phyloP scores from a whole-genome alignment of 2,888 invertebrate species.

The Pachymerium ferrugineum region DNA sequence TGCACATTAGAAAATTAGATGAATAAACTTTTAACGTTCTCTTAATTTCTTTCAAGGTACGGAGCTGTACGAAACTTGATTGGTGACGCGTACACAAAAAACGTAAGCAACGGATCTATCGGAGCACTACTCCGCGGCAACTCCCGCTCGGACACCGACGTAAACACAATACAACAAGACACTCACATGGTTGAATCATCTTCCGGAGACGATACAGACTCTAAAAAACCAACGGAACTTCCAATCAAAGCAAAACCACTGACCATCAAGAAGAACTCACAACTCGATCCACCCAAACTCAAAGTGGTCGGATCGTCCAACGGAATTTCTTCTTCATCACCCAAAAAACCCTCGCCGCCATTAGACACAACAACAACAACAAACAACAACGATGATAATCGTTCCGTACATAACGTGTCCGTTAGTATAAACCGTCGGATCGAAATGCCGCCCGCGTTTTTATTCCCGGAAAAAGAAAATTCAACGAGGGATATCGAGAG shows the following conservation, averaged over 20 bases:
- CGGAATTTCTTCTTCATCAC: background rate
- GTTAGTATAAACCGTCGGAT: slow-evolving; percentile 66
- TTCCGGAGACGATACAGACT: background rate
- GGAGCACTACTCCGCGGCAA: background rate
- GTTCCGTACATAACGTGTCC: slow-evolving; percentile 52
- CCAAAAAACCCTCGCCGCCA: background rate
- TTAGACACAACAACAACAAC: no score
- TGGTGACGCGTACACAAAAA: background rate
- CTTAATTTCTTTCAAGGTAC: background rate
- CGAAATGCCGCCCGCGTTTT: slow-evolving; percentile 75
- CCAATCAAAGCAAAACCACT: slow-evolving; percentile 74
- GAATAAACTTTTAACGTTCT: background rate
- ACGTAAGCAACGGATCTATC: background rate
- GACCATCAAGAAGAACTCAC: slow-evolving; percentile 72
- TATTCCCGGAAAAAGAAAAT: slow-evolving; percentile 56
- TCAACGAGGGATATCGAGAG: slow-evolving; percentile 39
- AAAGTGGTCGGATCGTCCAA: slow-evolving; percentile 35
- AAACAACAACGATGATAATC: slow-evolving; percentile 11
- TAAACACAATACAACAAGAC: background rate
- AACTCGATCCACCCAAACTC: slow-evolving; percentile 39
- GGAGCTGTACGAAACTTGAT: background rate
- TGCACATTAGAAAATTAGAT: no score
- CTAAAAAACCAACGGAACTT: slow-evolving; percentile 44
- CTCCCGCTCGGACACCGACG: background rate
- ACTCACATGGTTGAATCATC: no score